A percentile compares a stretch with the other conserved stretches of the same genome.
Evolutionary conservation across 2,113 vertebrate genomes (phyloP).

Genomic region (Pteropus alecto): DNA sequence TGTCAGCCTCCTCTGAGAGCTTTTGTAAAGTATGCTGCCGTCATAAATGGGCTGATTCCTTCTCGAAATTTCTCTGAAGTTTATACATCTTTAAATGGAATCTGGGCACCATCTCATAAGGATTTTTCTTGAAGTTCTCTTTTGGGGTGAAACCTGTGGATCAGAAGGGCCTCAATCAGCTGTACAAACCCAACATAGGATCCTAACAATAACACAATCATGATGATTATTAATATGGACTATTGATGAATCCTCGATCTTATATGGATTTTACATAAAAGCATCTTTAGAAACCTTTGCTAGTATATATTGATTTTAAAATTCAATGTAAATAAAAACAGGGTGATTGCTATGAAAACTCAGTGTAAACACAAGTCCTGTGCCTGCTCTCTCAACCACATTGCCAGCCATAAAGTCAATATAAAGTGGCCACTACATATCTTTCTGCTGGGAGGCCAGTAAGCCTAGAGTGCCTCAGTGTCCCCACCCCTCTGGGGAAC

Average conservation of each 20-base stretch:
- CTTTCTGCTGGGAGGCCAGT: not conserved
- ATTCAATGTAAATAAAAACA: not conserved
- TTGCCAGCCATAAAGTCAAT: not conserved
- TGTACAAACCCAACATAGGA: not conserved
- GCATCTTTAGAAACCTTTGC: not conserved
- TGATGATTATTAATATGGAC: not conserved
- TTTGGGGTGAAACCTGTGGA: not conserved
- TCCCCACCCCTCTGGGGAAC: not conserved
- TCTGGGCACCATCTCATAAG: not conserved
- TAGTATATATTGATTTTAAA: not conserved
- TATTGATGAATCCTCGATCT: not conserved
- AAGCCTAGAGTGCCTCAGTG: not conserved
- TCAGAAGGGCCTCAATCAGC: not conserved
- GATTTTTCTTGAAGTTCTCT: not conserved
- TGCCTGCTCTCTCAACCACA: not conserved
- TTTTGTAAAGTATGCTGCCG: not conserved
- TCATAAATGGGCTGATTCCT: not conserved
- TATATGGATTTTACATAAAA: not conserved
- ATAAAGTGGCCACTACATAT: not conserved
- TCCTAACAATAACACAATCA: not conserved
- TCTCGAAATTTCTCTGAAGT: slow-evolving; percentile 1
- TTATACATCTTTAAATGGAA: slow-evolving; percentile 1
- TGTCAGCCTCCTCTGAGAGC: slow-evolving; percentile 12
- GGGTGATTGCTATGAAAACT: not conserved
- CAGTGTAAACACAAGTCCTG: not conserved